Evolutionary conservation across 2,888 invertebrate genomes (phyloP).

Genomic region (Eupithecia dodoneata): DNA sequence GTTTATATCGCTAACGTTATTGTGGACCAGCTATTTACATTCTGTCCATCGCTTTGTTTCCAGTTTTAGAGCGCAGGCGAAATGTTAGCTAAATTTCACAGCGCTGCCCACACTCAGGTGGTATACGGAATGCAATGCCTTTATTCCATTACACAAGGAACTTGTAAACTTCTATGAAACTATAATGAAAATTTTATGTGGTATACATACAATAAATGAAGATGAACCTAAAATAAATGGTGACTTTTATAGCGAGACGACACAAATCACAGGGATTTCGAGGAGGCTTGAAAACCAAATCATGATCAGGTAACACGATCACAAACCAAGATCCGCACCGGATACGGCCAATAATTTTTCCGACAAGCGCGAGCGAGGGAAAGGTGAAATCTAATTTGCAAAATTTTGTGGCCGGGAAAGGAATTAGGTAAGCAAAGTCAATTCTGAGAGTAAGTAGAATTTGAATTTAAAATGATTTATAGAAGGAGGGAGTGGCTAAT

Average conservation of each 20-base stretch:
- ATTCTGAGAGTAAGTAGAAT: constrained; percentile 82
- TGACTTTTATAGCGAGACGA: neutral
- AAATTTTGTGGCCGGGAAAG: constrained; percentile 75
- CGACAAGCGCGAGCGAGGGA: constrained; percentile 61
- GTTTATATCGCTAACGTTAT: constrained; percentile 48
- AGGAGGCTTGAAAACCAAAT: constrained; percentile 51
- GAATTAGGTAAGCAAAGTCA: constrained; percentile 82
- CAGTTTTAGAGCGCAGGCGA: constrained; percentile 37
- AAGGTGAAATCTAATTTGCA: constrained; percentile 80
- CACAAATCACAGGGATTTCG: constrained; percentile 14
- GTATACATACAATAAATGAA: neutral
- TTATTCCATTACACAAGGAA: neutral
- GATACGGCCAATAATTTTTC: constrained; percentile 69
- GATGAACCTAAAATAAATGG: neutral
- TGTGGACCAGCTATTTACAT: constrained; percentile 44
- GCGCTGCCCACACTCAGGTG: constrained; percentile 19
- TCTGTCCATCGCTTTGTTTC: constrained; percentile 41
- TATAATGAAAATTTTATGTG: neutral
- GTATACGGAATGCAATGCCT: constrained; percentile 8
- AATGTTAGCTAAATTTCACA: constrained; percentile 32
- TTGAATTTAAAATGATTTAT: constrained; percentile 85
- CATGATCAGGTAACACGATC: constrained; percentile 59
- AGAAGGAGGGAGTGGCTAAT: constrained; percentile 82
- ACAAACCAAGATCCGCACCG: constrained; percentile 61
- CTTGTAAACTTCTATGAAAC: neutral